Base-by-base conservation (phyloP, 2,797 vertebrate species). In the Spea hammondii region DNA sequence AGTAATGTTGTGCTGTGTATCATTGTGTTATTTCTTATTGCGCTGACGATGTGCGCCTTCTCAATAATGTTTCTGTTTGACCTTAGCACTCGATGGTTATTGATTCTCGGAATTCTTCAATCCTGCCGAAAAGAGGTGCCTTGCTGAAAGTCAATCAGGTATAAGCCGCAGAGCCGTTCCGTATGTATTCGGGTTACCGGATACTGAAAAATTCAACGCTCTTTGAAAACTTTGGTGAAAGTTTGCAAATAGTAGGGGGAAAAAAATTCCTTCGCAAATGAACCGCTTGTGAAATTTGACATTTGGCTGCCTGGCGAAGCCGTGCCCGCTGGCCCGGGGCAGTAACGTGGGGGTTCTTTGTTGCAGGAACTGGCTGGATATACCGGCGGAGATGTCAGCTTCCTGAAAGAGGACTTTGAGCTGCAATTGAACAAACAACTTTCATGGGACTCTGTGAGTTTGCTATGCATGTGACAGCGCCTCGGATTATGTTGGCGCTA, bases 81-180 rank as follows among this genome's bases (percentile, higher is more conserved):
- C 5, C 1, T 0, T 84, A 55, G 97, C 97, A 99, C 14, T 90
- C 95, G 0, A 92, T 99, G 93, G 91, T 96, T 1, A 81, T 99
- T 1, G 97, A 99, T 88, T 95, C 95, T 1, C 93, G 97, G 79
- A 99, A 96, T 82, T 96, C 96, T 9, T 91, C 95, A 6, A 98
- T 99, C 84, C 87, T 98, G 80, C 97, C 97, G 4, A 94, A 84
- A 86, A 92, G 88, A 89, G 97, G 97, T 46, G 94, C 95, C 87
- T 89, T 98, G 89, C 88, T 99, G 68, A 96, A 96, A 79, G 88
- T 99, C 78, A 98, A 96, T 89, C 96, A 98, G 95, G 97, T 98
- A 89, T 59, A 32, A 62, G 1, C 14, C 55, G 6, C 44, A 8
- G 4, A 32, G 32, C 32, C 2, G 0, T 32, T 3, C 32, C 32